These are phyloP conservation scores for Ophonus ardosiacus DNA, from an alignment of 2,888 invertebrate genomes.

Conservation along the genomic window DNA sequence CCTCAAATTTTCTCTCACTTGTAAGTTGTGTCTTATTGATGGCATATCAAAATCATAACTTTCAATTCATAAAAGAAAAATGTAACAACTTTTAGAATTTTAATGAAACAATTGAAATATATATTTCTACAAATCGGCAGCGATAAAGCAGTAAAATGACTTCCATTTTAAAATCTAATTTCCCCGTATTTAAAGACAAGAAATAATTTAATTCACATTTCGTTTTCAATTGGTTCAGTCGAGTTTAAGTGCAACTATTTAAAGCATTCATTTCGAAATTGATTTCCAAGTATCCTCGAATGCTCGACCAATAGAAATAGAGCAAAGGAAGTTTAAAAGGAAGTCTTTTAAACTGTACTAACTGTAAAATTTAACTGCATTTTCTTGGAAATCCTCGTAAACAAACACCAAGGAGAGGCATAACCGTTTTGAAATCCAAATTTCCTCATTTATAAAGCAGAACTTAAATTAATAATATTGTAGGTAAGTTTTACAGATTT, in stretches of 20 bases:
- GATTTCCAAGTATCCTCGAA: constrained; percentile 33
- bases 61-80: too few relatives aligned
- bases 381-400: background rate
- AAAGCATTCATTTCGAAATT: constrained; percentile 38
- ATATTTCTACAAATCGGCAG: background rate
- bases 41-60: too few relatives aligned
- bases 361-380: constrained; percentile 27
- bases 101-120: background rate
- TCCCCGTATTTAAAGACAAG: background rate
- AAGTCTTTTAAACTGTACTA: constrained; percentile 33
- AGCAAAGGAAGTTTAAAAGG: constrained; percentile 17
- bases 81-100: background rate
- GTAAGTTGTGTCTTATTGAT: too few relatives aligned
- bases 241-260: constrained; percentile 41
- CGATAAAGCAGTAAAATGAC: background rate
- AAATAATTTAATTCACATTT: constrained; percentile 4
- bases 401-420: constrained; percentile 6
- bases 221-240: constrained; percentile 12
- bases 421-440: background rate
- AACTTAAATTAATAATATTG: too few relatives aligned
- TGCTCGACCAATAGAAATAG: constrained; percentile 15
- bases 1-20: too few relatives aligned
- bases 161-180: constrained; percentile 8
- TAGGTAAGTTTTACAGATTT: too few relatives aligned
- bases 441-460: background rate